These are phyloP conservation scores for Sepioteuthis lessoniana DNA, from an alignment of 2,888 invertebrate genomes.

Conservation along the genomic window DNA sequence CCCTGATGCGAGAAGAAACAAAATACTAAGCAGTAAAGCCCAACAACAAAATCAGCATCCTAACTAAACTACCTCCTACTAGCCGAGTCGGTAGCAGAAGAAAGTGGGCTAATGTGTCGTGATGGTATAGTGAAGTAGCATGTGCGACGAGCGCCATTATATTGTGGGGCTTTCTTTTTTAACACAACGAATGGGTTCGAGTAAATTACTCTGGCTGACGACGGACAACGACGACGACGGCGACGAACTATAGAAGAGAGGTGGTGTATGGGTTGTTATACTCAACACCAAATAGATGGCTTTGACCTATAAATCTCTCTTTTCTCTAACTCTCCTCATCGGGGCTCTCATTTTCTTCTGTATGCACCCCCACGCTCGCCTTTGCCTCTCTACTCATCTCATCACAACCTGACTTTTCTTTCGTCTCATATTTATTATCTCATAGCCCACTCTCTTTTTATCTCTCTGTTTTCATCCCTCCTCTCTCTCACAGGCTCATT, in stretches of 20 bases:
- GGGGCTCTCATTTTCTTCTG: neutral
- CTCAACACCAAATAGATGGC: neutral
- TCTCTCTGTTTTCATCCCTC: neutral
- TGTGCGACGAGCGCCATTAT: neutral
- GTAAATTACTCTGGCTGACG: neutral
- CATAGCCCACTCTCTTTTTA: neutral
- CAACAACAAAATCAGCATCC: too few relatives aligned
- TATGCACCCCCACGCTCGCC: neutral
- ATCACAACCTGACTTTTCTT: neutral
- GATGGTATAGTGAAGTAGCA: neutral
- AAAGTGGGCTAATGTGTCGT: neutral
- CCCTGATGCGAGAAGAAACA: too few relatives aligned
- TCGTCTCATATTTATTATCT: neutral
- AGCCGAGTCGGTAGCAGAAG: too few relatives aligned
- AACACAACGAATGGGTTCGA: neutral
- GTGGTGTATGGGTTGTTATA: neutral
- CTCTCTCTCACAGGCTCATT: neutral
- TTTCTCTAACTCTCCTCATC: neutral
- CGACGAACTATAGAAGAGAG: neutral
- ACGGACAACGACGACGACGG: neutral
- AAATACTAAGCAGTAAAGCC: too few relatives aligned
- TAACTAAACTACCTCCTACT: too few relatives aligned
- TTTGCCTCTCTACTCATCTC: neutral
- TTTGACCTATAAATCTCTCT: constrained; percentile 34
- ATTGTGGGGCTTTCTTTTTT: neutral